phyloP scores from a whole-genome alignment of 2,888 invertebrate species.

The Trichacis sp. region DNA sequence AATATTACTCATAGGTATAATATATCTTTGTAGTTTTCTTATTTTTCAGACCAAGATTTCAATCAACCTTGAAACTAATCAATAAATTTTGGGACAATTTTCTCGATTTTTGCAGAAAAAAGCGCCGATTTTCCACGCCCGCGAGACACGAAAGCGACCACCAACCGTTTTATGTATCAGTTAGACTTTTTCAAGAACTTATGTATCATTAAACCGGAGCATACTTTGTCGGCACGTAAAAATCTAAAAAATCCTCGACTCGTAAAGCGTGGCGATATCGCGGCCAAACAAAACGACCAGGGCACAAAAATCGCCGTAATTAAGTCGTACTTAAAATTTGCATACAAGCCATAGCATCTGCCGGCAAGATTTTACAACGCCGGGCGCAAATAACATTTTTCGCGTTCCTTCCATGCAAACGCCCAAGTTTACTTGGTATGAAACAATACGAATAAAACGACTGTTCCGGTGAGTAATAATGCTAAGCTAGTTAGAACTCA shows the following conservation, averaged over 20 bases:
- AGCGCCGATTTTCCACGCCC: conserved; percentile 28
- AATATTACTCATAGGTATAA: no score
- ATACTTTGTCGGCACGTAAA: conserved; percentile 40
- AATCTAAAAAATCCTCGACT: conserved; percentile 35
- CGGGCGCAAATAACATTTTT: conserved; percentile 8
- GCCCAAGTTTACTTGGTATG: no score
- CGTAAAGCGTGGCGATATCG: conserved; percentile 39
- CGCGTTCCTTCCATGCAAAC: neutral
- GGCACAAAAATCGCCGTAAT: conserved; percentile 39
- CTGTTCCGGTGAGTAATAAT: no score
- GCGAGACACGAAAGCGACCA: conserved; percentile 28
- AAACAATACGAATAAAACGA: no score
- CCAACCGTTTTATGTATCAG: conserved; percentile 41
- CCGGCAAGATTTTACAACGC: conserved; percentile 38
- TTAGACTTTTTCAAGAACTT: conserved; percentile 33
- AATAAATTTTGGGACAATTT: no score
- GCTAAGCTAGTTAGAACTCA: no score
- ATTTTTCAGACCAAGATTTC: no score
- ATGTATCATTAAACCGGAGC: conserved; percentile 34
- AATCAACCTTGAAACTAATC: no score
- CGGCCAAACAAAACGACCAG: conserved; percentile 25
- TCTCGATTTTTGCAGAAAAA: no score
- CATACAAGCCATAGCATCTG: conserved; percentile 36
- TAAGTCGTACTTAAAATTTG: conserved; percentile 46
- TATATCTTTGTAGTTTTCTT: no score